A percentile compares a stretch with the other conserved stretches of the same genome.
phyloP scores from a whole-genome alignment of 2,113 vertebrate genomes.

The Tringa solitaria region DNA sequence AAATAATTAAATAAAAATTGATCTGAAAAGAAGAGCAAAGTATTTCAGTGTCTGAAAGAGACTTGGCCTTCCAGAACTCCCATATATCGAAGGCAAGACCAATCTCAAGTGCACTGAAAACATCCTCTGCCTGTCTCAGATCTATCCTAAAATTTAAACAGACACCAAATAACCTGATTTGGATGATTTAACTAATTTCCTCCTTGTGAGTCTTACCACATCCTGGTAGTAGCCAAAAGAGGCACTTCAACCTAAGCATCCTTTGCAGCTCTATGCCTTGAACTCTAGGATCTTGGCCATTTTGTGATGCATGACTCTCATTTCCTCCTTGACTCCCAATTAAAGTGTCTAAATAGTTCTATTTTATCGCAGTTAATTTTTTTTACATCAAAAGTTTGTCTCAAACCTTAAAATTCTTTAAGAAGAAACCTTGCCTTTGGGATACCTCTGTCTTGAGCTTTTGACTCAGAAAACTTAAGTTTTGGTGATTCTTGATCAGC shows the following conservation, averaged over 20 bases:
- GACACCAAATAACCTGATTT: background rate
- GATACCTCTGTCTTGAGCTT: background rate
- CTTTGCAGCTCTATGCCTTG: background rate
- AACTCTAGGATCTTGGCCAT: background rate
- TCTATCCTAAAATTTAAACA: background rate
- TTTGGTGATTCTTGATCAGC: background rate
- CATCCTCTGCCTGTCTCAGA: background rate
- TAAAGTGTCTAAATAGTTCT: background rate
- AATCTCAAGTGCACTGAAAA: background rate
- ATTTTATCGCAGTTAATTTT: background rate
- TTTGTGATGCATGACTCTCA: background rate
- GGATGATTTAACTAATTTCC: background rate
- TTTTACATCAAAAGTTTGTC: background rate
- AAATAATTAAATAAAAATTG: background rate
- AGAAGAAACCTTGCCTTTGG: background rate
- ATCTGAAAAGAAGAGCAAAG: background rate
- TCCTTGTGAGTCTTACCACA: background rate
- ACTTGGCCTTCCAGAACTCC: background rate
- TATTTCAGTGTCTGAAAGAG: background rate
- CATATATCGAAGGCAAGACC: background rate
- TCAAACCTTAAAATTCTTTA: background rate
- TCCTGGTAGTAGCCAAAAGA: too few relatives aligned
- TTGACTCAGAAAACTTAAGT: background rate
- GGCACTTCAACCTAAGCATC: fast-evolving
- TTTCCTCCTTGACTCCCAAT: background rate